Evolutionary conservation across 1,140 invertebrate genomes (phyloP), one percentile per base, ranked within the genome.

Genomic region (Aplysia californica): DNA sequence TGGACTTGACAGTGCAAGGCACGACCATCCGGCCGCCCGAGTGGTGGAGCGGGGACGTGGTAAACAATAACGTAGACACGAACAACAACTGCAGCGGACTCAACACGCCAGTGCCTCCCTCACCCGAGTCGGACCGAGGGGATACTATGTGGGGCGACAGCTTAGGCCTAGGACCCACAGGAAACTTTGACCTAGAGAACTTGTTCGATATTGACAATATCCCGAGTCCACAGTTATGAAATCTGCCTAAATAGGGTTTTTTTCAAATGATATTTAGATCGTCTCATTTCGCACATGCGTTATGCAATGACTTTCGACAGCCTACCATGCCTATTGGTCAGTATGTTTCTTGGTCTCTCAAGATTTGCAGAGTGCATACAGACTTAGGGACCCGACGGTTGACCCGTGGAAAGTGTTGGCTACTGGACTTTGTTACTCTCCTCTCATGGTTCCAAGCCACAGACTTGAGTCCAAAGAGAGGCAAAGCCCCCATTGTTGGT

Each of bases 151-250:
- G 87, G 87, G 85, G 79, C 31, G 85, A 84, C 31, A 76, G 70
- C 73, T 68, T 77, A 15, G 83, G 79, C n/a, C 75, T 87, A 33
- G 82, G 84, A 56, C 79, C 84, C 39, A 82, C 77, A 59, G 81
- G 83, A 33, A 80, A 86, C 29, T 87, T 89, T 79, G 87, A 89
- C 82, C 79, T 86, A 18, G 86, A 90, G 73, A 87, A 84, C 70
- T 81, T 87, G 76, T 88, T 87, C 84, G 85, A 87, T 61, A 84
- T 88, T 67, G 83, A 83, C 78, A 85, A 85, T 71, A 86, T 87
- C 56, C 86, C 85, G 38, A 85, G 83, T 76, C 86, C 85, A 18
- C 77, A 83, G 50, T 61, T 84, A 78, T 82, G 10, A 31, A 71
- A 21, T 33, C 68, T 20, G 44, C 44, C n/a, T n/a, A 50, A 15